These are phyloP conservation scores for Neoniphon sammara DNA, from an alignment of 2,797 vertebrate species.

Conservation along the genomic window DNA sequence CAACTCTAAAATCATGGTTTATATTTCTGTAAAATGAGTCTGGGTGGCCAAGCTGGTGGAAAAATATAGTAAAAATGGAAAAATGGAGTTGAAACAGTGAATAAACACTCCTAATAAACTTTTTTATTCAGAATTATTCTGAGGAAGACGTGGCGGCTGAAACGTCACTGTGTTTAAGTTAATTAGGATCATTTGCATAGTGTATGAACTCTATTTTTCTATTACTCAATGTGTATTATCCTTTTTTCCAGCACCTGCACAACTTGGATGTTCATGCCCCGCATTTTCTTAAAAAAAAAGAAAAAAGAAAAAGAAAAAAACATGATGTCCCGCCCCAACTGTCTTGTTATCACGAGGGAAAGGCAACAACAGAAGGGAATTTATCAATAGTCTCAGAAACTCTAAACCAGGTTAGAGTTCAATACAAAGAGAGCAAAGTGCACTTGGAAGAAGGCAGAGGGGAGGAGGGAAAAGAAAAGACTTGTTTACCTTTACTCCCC, in stretches of 20 bases:
- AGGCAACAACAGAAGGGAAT: conserved; percentile 23
- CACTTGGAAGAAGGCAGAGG: conserved; percentile 59
- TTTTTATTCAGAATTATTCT: too few species aligned
- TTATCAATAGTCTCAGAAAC: conserved; percentile 38
- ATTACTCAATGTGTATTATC: too few species aligned
- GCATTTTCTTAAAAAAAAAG: too few species aligned
- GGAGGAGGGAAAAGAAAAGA: conserved; percentile 74
- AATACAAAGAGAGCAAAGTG: conserved; percentile 52
- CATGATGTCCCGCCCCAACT: background rate
- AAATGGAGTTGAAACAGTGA: too few species aligned
- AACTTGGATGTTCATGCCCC: too few species aligned
- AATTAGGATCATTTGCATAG: too few species aligned
- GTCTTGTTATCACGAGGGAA: conserved; percentile 1
- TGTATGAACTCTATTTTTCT: too few species aligned
- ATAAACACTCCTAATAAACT: too few species aligned
- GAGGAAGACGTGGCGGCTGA: too few species aligned
- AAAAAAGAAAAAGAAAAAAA: background rate
- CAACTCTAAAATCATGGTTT: background rate
- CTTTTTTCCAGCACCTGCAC: too few species aligned
- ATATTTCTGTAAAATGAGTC: background rate
- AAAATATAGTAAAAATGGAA: too few species aligned
- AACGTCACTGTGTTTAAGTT: too few species aligned
- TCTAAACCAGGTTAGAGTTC: conserved; percentile 52
- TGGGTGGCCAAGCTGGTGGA: background rate
- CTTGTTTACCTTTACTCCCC: conserved; percentile 84